A percentile compares a stretch with the other conserved stretches of the same genome.
Conservation (phyloP, 2,113 vertebrate species). For the Rhinichthys klamathensis region DNA sequence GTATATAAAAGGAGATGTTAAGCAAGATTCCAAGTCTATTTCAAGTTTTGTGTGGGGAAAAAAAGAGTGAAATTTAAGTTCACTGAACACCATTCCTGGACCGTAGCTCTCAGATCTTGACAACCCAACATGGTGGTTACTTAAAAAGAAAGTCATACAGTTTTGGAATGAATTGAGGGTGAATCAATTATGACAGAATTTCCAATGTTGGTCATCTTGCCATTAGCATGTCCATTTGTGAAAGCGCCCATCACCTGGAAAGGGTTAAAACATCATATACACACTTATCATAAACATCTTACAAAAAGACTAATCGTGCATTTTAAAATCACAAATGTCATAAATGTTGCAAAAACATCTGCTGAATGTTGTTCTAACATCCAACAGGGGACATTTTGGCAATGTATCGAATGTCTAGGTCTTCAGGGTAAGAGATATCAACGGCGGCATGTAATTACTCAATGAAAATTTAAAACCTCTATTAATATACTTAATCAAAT, state of each 20-base stretch:
- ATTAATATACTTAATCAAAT: not conserved
- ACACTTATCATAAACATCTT: not conserved
- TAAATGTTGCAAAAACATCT: not conserved
- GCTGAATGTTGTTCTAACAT: not conserved
- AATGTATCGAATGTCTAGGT: not conserved
- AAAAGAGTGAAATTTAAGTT: not conserved
- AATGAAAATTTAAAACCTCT: conserved; percentile 15
- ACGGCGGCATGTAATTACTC: not conserved
- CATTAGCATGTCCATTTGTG: not conserved
- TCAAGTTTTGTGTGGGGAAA: not conserved
- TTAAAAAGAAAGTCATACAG: not conserved
- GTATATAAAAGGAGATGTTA: not conserved
- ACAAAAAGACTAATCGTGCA: not conserved
- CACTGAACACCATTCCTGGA: not conserved
- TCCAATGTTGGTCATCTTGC: not conserved
- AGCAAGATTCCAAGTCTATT: not conserved
- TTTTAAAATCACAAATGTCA: not conserved
- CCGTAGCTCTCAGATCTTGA: not conserved
- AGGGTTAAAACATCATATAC: not conserved
- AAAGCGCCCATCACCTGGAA: not conserved
- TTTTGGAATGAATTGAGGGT: not conserved
- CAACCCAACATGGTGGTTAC: not conserved
- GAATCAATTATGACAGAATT: not conserved
- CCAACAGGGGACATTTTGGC: not conserved
- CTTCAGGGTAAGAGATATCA: not conserved